These are phyloP conservation scores for Microcebus tavaratra DNA, from an alignment of 2,113 vertebrate genomes.

Conservation along the genomic window DNA sequence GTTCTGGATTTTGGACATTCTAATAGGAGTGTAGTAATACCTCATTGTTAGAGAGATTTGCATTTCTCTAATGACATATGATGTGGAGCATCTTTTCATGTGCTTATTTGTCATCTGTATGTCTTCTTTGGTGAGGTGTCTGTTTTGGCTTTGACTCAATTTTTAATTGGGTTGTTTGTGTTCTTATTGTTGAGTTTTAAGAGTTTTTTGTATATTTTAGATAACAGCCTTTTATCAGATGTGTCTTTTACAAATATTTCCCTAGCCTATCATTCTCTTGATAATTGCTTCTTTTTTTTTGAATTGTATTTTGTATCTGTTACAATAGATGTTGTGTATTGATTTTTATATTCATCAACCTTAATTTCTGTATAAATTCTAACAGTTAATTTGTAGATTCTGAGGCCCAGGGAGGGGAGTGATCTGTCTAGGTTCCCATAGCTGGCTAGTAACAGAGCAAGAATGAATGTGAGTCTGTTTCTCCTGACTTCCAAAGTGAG, in stretches of 20 bases:
- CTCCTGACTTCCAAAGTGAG: not conserved
- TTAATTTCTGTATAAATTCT: constrained; percentile 32
- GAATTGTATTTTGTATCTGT: constrained; percentile 1
- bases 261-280: not conserved
- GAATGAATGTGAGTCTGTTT: not conserved
- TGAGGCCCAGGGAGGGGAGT: not conserved
- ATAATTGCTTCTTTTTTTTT: not conserved
- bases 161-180: not conserved
- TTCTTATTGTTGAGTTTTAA: not conserved
- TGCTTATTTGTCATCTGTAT: not conserved
- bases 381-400: not conserved
- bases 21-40: not conserved
- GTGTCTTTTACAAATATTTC: not conserved
- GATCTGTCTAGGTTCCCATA: not conserved
- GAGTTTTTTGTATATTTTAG: not conserved
- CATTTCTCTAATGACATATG: not conserved
- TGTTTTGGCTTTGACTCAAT: not conserved
- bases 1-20: not conserved
- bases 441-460: not conserved
- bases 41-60: not conserved
- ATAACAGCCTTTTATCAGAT: not conserved
- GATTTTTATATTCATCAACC: not conserved
- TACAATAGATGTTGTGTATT: not conserved
- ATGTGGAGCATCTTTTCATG: not conserved
- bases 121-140: not conserved